These are phyloP conservation scores for Florisuga fusca DNA, from an alignment of 2,797 vertebrate species.

Conservation along the genomic window DNA sequence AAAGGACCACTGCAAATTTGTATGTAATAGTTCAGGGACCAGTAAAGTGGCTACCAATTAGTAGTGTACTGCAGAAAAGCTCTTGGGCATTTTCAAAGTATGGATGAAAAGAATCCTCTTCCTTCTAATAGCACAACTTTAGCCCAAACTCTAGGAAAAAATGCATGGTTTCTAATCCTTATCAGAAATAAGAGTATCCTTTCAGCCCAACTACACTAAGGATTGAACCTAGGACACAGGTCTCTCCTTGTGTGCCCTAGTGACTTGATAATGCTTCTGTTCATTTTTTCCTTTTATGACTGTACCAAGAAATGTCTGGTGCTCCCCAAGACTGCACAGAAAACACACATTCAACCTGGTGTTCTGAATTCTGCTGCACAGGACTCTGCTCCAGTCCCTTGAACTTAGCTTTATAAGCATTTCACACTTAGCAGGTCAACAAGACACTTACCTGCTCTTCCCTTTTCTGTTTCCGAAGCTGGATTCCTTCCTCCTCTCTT, in stretches of 20 bases:
- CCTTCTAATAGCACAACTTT: neutral
- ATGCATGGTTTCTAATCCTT: neutral
- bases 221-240: neutral
- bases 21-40: neutral
- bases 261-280: neutral
- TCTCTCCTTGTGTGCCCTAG: neutral
- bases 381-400: neutral
- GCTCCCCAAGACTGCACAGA: neutral
- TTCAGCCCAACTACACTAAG: neutral
- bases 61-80: neutral
- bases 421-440: neutral
- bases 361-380: neutral
- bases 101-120: neutral
- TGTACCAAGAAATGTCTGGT: neutral
- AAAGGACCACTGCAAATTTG: neutral
- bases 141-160: neutral
- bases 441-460: slow-evolving; percentile 87
- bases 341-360: neutral
- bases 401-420: neutral
- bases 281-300: neutral
- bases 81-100: neutral
- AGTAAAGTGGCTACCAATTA: neutral
- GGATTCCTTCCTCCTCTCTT: slow-evolving; percentile 93
- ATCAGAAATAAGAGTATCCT: neutral
- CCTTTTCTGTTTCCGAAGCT: slow-evolving; percentile 92